Base-by-base conservation (phyloP, 2,888 invertebrate genomes). In the Volucella inanis region DNA sequence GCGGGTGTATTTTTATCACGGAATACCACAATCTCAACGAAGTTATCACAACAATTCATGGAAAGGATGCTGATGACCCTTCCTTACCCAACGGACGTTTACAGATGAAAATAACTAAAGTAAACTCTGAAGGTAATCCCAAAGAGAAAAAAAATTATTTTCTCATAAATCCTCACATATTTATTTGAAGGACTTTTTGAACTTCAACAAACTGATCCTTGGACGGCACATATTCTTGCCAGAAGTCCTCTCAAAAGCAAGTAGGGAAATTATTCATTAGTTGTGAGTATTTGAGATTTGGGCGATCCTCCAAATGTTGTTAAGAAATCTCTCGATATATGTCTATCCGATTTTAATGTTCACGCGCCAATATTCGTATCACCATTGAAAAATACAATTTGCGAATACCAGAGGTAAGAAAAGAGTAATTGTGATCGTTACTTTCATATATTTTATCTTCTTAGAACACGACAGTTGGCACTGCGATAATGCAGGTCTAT, bases 1-100 rank as follows among this genome's bases (percentile, higher is more conserved):
- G 93, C 3, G 94, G 94, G 1, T 98, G 97, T 90, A 93, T 96
- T 0, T 95, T 95, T 14, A 95, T 98, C 75, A 97, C 97, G 0
- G 98, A 98, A 92, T 98, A 98, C 92, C 97, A 98, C 89, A 96
- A 96, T 88, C 92, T 94, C n/a, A 94, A 95, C 15, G 97, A 97
- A 87, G 93, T 95, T 2, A 94, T 98, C 67, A 94, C 95, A n/a
- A 93, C 95, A 0, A 93, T 98, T 10, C 94, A 95, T 87, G 97
- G 96, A 0, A 94, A 94, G n/a, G 98, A 98, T 92, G 94, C 94
- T 0, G 98, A 98, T 91, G 97, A 98, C 91, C 94, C 95, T 4
- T 91, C 93, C 59, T 94, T 96, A 1, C 95, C 96, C 0, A 98
- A 98, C 90, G 98, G 97, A 49, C 94, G 95, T 50, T 94, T 96